These are phyloP conservation scores for Zoanthus gigantus DNA, from an alignment of 92 coral and sea anemone genomes.

Conservation along the genomic window DNA sequence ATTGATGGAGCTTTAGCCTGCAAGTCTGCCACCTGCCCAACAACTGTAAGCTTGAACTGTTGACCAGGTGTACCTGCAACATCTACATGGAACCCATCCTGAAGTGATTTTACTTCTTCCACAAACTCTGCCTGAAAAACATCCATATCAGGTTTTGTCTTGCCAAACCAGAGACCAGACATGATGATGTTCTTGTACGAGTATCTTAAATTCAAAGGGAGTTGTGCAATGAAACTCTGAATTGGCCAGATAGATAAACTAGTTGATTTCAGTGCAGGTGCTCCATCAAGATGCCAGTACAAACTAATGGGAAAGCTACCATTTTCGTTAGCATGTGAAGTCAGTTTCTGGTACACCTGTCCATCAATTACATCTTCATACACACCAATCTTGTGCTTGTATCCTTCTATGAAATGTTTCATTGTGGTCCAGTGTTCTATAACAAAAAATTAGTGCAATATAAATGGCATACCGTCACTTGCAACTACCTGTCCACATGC, in stretches of 20 bases:
- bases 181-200: constrained; percentile 66
- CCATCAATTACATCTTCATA: constrained; percentile 71
- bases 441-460: constrained; percentile 34
- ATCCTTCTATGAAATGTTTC: constrained; percentile 51
- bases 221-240: constrained; percentile 74
- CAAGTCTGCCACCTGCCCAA: constrained; percentile 76
- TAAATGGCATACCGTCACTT: constrained; percentile 23
- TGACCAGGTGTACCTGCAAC: constrained; percentile 36
- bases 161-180: constrained; percentile 77
- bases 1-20: constrained; percentile 77
- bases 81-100: constrained; percentile 59
- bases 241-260: constrained; percentile 75
- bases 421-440: constrained; percentile 70
- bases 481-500: constrained; percentile 29
- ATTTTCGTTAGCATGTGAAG: constrained; percentile 37
- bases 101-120: constrained; percentile 47
- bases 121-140: constrained; percentile 66
- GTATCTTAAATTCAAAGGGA: constrained; percentile 55
- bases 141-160: constrained; percentile 66
- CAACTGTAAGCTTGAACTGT: constrained; percentile 54
- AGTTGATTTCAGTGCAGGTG: constrained; percentile 74
- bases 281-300: constrained; percentile 84
- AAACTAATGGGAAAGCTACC: constrained; percentile 68
- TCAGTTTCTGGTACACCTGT: constrained; percentile 59
- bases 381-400: constrained; percentile 54